Base-by-base conservation (phyloP, 2,113 vertebrate genomes). In the Nothobranchius furzeri region DNA sequence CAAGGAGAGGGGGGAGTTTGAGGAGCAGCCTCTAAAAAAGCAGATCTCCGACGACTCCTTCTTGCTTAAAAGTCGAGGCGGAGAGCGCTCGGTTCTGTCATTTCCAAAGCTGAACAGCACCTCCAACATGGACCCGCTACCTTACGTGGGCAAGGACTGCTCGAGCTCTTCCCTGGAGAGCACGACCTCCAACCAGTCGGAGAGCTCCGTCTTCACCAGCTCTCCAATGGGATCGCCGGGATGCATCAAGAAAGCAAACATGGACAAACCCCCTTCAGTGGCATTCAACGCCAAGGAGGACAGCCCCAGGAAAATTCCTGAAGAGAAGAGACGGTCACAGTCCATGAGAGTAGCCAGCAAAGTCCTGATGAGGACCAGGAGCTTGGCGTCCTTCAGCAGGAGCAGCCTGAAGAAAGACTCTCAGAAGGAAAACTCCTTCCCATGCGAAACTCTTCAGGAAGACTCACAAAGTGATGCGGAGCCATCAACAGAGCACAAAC, bases 191-290 rank as follows among this genome's bases (percentile, higher is more conserved):
- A 91, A 91, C 73, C 81, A 86, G 8, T 94, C 95, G 0, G 95
- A 97, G 4, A 57, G 89, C 61, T 97, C 95, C 0, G 93, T 95
- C 30, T 97, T 96, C 75, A 91, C 90, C 66, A 93, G 79, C 35
- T 97, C 96, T 0, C 96, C 95, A 0, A 0, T 62, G 56, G 85
- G 88, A n/a, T 98, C 98, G 0, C 96, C 97, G 0, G 57, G 81
- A n/a, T 92, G 89, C 70, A 76, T 86, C 53, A 89, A 93, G 62
- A 95, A 82, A 78, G 60, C 12, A 9, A 78, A 86, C 68, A 90
- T 12, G 7, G 76, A 86, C 68, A 90, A 72, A 53, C 93, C 94
- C 30, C 88, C 88, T 49, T 87, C 90, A 10, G 86, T 88, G 60
- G 89, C 81, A 11, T 60, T 65, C 4, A 95, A 91, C 64, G 14